Evolutionary conservation across 2,797 vertebrate genomes (phyloP), one percentile per base, ranked within the genome.

Genomic region (Spinus olivaceus): DNA sequence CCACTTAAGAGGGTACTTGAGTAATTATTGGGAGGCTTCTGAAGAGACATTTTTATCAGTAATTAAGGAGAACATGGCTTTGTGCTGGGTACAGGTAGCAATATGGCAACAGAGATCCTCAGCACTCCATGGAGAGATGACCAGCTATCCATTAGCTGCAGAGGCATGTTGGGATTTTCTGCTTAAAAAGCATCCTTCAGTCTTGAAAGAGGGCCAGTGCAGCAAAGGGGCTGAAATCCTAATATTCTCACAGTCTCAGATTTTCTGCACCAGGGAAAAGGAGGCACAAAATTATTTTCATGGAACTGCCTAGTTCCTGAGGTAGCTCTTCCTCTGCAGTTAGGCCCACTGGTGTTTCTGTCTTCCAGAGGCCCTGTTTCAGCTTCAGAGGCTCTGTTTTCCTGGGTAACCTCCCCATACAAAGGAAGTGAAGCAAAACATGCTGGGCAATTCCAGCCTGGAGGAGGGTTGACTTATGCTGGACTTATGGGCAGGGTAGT

Each of bases 1-100:
- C 94, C 85, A 87, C 82, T 97, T 95, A 94, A 92, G 60, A 85
- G 64, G 76, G 81, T 91, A 86, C 91, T 95, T 90, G 94, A 94
- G 82, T 89, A 93, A 95, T 96, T 93, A 95, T 50, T 92, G 44
- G 49, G 56, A 97, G 74, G 65, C 71, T 91, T 92, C 90, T 88
- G 88, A 95, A 92, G 89, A 90, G 92, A 96, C 47, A 70, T 95
- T 96, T 94, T 78, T 88, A 65, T 92, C 88, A 89, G 70, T 72
- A 94, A 94, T 94, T 95, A 94, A 96, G 86, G 60, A 76, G 87
- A 94, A 90, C 8, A 41, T 73, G 41, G 76, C 47, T 95, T 90
- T 94, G 22, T 63, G 8, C 67, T 79, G 69, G 73, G 30, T 88
- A 92, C 51, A 92, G 79, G 92, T 94, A 92, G 59, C 74, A 94